These are phyloP conservation scores for Brienomyrus longianalis DNA, from an alignment of 2,113 vertebrate species.

Conservation along the genomic window DNA sequence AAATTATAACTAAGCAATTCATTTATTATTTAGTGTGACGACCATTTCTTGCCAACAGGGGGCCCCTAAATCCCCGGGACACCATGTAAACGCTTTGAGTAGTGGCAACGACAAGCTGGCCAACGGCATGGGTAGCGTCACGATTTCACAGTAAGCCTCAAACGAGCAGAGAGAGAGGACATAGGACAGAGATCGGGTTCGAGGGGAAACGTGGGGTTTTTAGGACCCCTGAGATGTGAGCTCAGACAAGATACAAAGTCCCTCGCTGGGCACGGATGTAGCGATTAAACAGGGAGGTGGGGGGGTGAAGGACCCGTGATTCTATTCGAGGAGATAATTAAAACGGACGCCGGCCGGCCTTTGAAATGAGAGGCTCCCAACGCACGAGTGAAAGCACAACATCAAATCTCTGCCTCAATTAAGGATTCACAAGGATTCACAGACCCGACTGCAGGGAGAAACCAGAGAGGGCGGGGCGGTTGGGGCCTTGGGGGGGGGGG, in stretches of 20 bases:
- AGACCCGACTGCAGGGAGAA: not conserved
- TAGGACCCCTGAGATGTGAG: not conserved
- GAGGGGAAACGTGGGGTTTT: constrained; percentile 34
- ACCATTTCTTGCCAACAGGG: not conserved
- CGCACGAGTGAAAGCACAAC: not conserved
- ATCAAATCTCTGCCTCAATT: constrained; percentile 13
- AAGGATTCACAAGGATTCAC: constrained; percentile 6
- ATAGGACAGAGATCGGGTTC: not conserved
- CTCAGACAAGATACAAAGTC: constrained; percentile 46
- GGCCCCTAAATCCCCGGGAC: not conserved
- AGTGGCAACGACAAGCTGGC: not conserved
- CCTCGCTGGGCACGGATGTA: constrained; percentile 46
- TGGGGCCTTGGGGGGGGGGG: constrained; percentile 19
- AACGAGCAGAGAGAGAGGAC: not conserved
- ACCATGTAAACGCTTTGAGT: not conserved
- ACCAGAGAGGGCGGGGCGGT: not conserved
- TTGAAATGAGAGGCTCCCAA: constrained; percentile 35
- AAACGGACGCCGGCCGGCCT: constrained; percentile 29
- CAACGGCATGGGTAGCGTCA: not conserved
- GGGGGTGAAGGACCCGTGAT: constrained; percentile 38
- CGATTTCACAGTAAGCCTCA: not conserved
- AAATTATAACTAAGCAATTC: not conserved
- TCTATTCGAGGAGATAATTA: constrained; percentile 61
- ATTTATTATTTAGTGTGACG: not conserved
- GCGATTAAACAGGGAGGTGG: constrained; percentile 37